Base-by-base conservation (phyloP, 2,797 vertebrate genomes). In the Hippopotamyrus pictus region DNA sequence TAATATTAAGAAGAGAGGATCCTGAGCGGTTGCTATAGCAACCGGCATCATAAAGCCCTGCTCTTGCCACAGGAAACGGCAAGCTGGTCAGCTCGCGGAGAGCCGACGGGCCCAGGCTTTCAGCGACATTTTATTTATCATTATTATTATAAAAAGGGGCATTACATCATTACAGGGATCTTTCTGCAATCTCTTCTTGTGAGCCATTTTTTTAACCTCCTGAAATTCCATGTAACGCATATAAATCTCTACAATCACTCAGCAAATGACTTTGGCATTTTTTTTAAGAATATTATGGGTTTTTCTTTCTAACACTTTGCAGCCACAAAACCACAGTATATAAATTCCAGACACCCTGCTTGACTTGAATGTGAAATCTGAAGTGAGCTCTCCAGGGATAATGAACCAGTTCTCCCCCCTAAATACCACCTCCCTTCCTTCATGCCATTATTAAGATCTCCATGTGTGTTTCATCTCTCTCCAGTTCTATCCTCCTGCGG, bases 401-500 rank as follows among this genome's bases (percentile, higher is more conserved):
- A 84, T 44, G 48, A 48, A 3, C 48, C 48, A 29, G n/a, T 22
- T 5, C 48, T 25, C 17, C 14, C 46, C 50, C 73, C 37, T 79
- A 79, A 79, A 44, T 79, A 79, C 37, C 33, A 44, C 37, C 73
- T 79, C 37, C 37, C 5, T 79, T n/a, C 73, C 73, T 37, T 41
- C 29, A 41, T 76, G 37, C 33, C 14, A 76, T 37, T 37, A 76
- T 76, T 46, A 48, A 84, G n/a, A 84, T 46, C 8, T 86, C 25
- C 85, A 37, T 51, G 50, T 14, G 6, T 17, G 14, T 54, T 88
- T 37, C 41, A 19, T 79, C 51, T 25, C 46, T 50, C 46, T 51
- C 88, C 29, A 19, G 22, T 76, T 90, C 91, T 91, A 92, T 94
- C 93, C 92, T 92, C 86, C 91, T 84, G 19, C 62, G 91, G 86